Conservation (phyloP, 2,113 vertebrate genomes). For the Trematomus loennbergii region DNA sequence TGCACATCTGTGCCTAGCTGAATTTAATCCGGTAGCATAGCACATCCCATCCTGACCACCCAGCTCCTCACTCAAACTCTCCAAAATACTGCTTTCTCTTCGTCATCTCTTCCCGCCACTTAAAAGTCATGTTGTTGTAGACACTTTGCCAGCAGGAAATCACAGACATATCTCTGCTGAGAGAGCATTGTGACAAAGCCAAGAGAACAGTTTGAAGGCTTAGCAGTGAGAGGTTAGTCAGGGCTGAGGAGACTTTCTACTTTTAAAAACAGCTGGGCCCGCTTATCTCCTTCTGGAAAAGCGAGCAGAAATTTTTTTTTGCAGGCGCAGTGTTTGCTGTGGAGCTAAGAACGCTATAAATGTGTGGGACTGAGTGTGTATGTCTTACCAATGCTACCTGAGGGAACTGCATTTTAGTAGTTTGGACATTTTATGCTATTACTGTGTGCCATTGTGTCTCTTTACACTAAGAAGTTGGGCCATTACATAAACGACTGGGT, state of each 20-base stretch:
- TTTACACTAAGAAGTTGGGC: conserved; percentile 33
- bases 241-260: conserved; percentile 41
- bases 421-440: conserved; percentile 16
- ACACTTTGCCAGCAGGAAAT: conserved; percentile 62
- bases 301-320: conserved; percentile 29
- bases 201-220: conserved; percentile 48
- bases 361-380: conserved; percentile 8
- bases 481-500: conserved; percentile 54
- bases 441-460: conserved; percentile 30
- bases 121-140: conserved; percentile 32
- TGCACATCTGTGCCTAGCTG: conserved; percentile 52
- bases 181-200: conserved; percentile 33
- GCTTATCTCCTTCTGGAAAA: conserved; percentile 64
- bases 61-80: conserved; percentile 42
- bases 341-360: conserved; percentile 42
- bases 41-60: conserved; percentile 54
- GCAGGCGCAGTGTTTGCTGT: conserved; percentile 34
- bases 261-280: conserved; percentile 59
- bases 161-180: conserved; percentile 53
- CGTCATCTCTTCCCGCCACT: conserved; percentile 7
- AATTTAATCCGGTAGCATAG: conserved; percentile 57
- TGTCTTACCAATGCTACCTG: conserved; percentile 30
- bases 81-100: neutral
- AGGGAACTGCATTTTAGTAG: conserved; percentile 34
- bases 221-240: conserved; percentile 49